These are phyloP conservation scores for Halichoeres trimaculatus DNA, from an alignment of 2,113 vertebrate genomes.

Conservation along the genomic window DNA sequence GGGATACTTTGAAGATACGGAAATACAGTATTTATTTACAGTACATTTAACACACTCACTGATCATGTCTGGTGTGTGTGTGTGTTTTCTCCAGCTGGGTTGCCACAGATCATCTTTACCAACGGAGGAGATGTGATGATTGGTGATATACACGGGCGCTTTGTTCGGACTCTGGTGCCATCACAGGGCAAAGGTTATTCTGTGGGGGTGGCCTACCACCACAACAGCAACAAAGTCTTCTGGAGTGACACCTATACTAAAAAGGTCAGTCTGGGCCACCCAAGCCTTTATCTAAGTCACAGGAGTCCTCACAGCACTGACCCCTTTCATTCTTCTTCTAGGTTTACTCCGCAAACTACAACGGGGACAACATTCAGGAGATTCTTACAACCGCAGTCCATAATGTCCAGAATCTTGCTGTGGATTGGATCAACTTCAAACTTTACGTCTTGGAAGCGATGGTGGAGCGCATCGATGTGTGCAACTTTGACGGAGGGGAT, in stretches of 20 bases:
- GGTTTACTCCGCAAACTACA: conserved; percentile 78
- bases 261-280: conserved; percentile 66
- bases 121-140: conserved; percentile 80
- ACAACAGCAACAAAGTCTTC: conserved; percentile 69
- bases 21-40: too few species aligned
- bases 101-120: conserved; percentile 82
- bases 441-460: conserved; percentile 79
- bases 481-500: conserved; percentile 76
- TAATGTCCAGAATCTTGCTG: conserved; percentile 79
- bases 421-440: conserved; percentile 84
- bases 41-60: too few species aligned
- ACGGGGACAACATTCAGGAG: conserved; percentile 74
- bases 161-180: conserved; percentile 71
- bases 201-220: conserved; percentile 76
- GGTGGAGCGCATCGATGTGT: conserved; percentile 80
- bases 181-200: conserved; percentile 75
- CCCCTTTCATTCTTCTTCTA: conserved; percentile 21
- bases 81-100: conserved; percentile 64
- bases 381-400: conserved; percentile 70
- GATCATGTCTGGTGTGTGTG: not conserved
- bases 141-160: conserved; percentile 79
- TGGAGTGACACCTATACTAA: conserved; percentile 80
- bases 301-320: too few species aligned
- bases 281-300: too few species aligned
- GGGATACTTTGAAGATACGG: not conserved